Base-by-base conservation (phyloP, 2,797 vertebrate genomes). In the Liparis tanakae region DNA sequence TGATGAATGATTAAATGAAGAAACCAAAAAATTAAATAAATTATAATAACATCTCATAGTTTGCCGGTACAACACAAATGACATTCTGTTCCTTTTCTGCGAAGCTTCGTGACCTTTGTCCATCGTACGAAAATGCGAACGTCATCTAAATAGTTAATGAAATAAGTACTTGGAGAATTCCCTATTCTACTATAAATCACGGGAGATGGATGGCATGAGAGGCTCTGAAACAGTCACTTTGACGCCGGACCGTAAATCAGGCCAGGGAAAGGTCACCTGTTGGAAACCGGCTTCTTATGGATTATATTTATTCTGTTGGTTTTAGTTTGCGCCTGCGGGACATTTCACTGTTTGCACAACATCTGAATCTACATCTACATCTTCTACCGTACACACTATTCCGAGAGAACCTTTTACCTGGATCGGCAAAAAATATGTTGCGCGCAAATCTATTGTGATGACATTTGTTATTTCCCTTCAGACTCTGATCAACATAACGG, bases 111-210 rank as follows among this genome's bases (percentile, higher is more conserved):
- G 36, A 86, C 76, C 68, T 79, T 80, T 74, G 67, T 82, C 81
- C 76, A 75, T 84, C 41, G 34, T 65, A 88, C 72, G 90, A 85
- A 90, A 88, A 90, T 76, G 76, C 79, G 79, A 88, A 87, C 80
- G 64, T 83, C 73, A 75, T 85, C 87, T 86, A 89, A 80, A 68
- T 79, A 79, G 65, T 83, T 81, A 85, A 89, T 84, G 65, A 87
- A 89, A 88, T 78, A 82, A 83, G 77, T 80, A 84, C 73, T 86
- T 62, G 78, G 70, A 83, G 71, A 82, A 74, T 75, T 78, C 34
- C 46, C 83, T 89, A 89, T 46, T 76, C 79, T 86, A 88, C 67
- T 67, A 79, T 70, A 82, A 86, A 83, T 83, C 79, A 87, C 80
- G 50, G 72, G 82, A 87, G 59, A 80, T 81, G 69, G 76, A 87